Evolutionary conservation across 2,888 invertebrate species (phyloP).

Genomic region (Rhabditoides inermis): DNA sequence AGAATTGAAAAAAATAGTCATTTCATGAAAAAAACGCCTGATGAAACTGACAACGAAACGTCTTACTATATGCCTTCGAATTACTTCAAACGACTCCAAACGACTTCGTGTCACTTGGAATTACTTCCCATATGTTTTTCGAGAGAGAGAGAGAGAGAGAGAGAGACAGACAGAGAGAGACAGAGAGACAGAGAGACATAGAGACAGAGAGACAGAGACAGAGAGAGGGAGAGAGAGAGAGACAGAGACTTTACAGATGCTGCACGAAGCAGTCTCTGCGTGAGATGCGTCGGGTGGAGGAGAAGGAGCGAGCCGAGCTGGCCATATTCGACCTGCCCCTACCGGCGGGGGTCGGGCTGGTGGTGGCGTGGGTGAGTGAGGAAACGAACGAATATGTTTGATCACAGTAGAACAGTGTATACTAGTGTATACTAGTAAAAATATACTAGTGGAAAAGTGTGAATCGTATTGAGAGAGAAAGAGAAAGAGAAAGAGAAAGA

Average conservation of each 20-base stretch:
- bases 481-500: background rate
- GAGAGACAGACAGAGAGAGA: background rate
- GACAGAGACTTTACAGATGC: constrained; percentile 17
- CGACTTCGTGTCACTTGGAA: background rate
- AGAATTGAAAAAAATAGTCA: background rate
- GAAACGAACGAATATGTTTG: background rate
- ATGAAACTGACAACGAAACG: too few relatives aligned
- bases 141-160: background rate
- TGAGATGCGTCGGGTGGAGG: constrained; percentile 34
- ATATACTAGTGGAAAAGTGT: background rate
- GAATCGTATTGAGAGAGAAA: background rate
- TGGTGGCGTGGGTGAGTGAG: constrained; percentile 77
- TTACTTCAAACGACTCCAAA: too few relatives aligned
- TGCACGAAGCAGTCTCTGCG: constrained; percentile 37
- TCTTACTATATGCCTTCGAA: background rate
- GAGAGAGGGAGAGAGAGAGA: background rate
- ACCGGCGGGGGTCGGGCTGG: constrained; percentile 73
- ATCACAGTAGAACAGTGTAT: background rate
- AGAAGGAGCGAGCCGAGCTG: constrained; percentile 23
- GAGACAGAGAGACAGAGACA: too few relatives aligned
- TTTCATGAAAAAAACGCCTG: background rate
- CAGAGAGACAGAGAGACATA: too few relatives aligned
- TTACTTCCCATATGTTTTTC: background rate
- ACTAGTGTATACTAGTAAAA: background rate
- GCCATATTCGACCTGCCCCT: constrained; percentile 76